Evolutionary conservation across 2,113 vertebrate genomes (phyloP).

Genomic region (Sapayoa aenigma): DNA sequence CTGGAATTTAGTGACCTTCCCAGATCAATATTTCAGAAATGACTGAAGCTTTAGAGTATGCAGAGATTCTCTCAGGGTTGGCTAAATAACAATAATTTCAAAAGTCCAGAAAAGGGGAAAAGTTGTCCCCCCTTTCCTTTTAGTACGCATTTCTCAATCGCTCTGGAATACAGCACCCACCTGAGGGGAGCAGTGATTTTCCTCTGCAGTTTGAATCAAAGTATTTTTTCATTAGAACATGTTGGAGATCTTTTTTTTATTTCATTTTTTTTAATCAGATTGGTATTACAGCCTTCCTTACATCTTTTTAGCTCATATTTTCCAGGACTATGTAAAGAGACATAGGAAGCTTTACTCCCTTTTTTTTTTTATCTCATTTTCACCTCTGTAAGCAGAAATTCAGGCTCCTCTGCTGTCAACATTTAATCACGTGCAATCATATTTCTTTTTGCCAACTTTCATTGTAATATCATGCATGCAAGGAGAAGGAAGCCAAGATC

Average conservation of each 20-base stretch:
- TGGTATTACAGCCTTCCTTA: background rate
- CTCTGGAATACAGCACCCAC: background rate
- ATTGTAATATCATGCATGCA: background rate
- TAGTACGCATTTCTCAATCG: background rate
- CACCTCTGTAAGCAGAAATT: background rate
- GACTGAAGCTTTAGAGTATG: slow-evolving; percentile 10
- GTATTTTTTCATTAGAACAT: background rate
- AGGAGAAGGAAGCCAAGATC: slow-evolving; percentile 6
- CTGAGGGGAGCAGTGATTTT: background rate
- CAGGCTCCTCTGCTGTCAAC: background rate
- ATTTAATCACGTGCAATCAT: background rate
- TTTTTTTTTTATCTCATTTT: background rate
- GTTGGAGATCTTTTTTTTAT: background rate
- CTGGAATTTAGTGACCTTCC: slow-evolving; percentile 36
- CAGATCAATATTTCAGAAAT: slow-evolving; percentile 54
- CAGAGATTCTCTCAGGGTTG: background rate
- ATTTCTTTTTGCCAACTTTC: slow-evolving; percentile 10
- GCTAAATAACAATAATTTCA: background rate
- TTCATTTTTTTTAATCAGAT: background rate
- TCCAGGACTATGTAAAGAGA: background rate
- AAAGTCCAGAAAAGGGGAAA: background rate
- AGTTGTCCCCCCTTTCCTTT: background rate
- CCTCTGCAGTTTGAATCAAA: background rate
- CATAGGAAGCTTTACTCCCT: background rate
- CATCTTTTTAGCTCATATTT: background rate